phyloP scores from a whole-genome alignment of 2,797 vertebrate genomes.

The Lithobates pipiens region DNA sequence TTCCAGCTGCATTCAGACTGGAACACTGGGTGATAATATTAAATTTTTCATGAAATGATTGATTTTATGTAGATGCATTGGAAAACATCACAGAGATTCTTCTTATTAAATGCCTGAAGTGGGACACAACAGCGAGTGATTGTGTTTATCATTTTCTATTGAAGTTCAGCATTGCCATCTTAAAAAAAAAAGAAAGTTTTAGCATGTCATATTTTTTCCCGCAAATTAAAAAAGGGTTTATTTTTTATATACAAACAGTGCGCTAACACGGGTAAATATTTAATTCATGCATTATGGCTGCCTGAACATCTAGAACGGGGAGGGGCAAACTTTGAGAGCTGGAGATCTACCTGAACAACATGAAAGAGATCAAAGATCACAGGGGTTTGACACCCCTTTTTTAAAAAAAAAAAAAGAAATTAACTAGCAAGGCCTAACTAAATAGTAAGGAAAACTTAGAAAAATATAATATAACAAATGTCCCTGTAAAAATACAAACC shows the following conservation, averaged over 20 bases:
- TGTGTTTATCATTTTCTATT: slow-evolving; percentile 21
- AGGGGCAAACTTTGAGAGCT: too few relatives aligned
- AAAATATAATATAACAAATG: too few relatives aligned
- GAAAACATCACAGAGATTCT: slow-evolving; percentile 41
- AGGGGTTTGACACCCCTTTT: too few relatives aligned
- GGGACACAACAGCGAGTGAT: slow-evolving; percentile 2
- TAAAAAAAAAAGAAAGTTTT: neutral
- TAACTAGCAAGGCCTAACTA: too few relatives aligned
- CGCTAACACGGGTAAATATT: neutral
- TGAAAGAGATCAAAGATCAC: too few relatives aligned
- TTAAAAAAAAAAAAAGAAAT: too few relatives aligned
- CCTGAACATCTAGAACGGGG: too few relatives aligned
- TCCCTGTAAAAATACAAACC: too few relatives aligned
- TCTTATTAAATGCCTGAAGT: slow-evolving; percentile 43
- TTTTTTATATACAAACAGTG: neutral
- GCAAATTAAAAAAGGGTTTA: neutral
- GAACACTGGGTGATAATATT: slow-evolving; percentile 23
- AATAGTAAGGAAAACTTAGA: too few relatives aligned
- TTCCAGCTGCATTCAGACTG: slow-evolving; percentile 34
- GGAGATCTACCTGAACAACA: too few relatives aligned
- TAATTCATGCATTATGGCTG: neutral
- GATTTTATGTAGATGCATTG: slow-evolving; percentile 54
- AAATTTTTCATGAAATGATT: slow-evolving; percentile 42
- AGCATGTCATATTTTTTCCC: neutral
- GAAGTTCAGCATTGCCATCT: neutral